phyloP scores from a whole-genome alignment of 2,797 vertebrate genomes.

The Cygnus olor region DNA sequence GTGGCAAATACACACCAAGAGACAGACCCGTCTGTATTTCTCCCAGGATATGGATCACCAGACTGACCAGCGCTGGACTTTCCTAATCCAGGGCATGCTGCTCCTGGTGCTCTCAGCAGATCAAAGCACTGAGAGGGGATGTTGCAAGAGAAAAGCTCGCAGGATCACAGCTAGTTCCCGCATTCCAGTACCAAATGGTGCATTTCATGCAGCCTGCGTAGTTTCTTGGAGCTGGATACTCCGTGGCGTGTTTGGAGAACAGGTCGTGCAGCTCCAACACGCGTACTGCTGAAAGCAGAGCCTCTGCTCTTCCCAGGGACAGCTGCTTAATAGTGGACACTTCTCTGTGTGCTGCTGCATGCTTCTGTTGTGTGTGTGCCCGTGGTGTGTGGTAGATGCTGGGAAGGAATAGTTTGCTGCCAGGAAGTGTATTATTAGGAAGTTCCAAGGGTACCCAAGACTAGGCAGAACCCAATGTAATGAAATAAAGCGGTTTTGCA shows the following conservation, averaged over 20 bases:
- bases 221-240: not conserved
- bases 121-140: not conserved
- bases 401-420: not conserved
- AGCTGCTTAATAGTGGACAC: not conserved
- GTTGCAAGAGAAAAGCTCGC: fast-evolving
- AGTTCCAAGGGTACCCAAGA: not conserved
- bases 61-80: not conserved
- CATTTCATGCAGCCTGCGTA: not conserved
- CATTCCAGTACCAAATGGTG: not conserved
- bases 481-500: not conserved
- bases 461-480: not conserved
- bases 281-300: not conserved
- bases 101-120: not conserved
- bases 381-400: not conserved
- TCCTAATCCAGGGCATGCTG: not conserved
- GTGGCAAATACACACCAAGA: not conserved
- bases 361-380: not conserved
- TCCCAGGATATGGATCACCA: no score
- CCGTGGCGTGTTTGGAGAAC: not conserved
- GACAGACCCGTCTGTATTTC: not conserved
- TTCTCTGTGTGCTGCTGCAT: not conserved
- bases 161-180: not conserved
- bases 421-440: not conserved
- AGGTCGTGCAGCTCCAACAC: not conserved
- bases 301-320: not conserved